A percentile compares a stretch with the other conserved stretches of the same genome.
Conservation (phyloP, 2,888 invertebrate species). For the Camponotus fellah region DNA sequence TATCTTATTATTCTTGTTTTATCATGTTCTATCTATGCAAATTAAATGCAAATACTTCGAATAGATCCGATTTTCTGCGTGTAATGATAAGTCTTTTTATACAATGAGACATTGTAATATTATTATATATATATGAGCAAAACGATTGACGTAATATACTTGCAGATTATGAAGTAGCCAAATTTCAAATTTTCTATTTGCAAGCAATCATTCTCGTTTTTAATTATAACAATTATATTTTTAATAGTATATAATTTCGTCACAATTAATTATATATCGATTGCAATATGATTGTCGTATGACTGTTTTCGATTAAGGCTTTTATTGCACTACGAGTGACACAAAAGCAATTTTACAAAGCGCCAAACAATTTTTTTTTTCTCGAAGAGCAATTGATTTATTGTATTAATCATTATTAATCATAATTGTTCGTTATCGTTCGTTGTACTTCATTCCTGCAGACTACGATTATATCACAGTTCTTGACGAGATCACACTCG, state of each 20-base stretch:
- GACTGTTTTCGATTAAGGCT: conserved; percentile 22
- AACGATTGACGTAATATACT: neutral
- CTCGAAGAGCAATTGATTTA: conserved; percentile 11
- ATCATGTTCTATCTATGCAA: neutral
- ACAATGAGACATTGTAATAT: conserved; percentile 3
- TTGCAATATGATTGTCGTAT: conserved; percentile 37
- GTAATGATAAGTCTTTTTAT: neutral
- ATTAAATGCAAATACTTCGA: conserved; percentile 9
- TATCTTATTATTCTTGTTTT: no score
- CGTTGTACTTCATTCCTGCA: conserved; percentile 74
- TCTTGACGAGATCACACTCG: conserved; percentile 69
- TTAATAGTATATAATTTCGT: conserved; percentile 15
- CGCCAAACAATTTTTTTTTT: conserved; percentile 30
- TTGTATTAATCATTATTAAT: conserved; percentile 33
- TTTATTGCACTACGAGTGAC: conserved; percentile 33
- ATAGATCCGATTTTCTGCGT: conserved; percentile 1
- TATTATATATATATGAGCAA: neutral
- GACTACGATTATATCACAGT: conserved; percentile 75
- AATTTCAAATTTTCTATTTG: conserved; percentile 10
- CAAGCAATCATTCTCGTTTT: conserved; percentile 2
- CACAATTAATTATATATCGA: conserved; percentile 12
- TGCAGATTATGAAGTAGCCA: neutral
- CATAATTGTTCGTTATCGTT: conserved; percentile 59
- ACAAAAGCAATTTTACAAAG: conserved; percentile 50
- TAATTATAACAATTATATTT: conserved; percentile 5